phyloP scores from a whole-genome alignment of 2,113 vertebrate genomes.

The Melanostigma gelatinosum region DNA sequence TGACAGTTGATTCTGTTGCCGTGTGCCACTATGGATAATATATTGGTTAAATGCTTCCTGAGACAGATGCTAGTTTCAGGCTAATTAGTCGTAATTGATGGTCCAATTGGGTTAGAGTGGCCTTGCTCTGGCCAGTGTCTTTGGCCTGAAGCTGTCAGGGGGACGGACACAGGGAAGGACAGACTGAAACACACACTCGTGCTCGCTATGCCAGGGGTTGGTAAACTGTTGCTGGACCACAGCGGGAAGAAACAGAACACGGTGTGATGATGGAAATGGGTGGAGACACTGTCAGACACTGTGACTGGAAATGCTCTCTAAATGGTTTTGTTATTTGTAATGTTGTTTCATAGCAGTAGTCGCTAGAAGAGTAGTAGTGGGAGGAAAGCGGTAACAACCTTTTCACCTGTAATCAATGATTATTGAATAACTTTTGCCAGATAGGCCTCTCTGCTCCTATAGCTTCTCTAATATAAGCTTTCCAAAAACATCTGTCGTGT shows the following conservation, averaged over 20 bases:
- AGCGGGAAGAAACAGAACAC: conserved; percentile 47
- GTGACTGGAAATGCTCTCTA: neutral
- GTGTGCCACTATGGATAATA: conserved; percentile 76
- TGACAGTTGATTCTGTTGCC: conserved; percentile 80
- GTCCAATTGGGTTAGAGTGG: conserved; percentile 82
- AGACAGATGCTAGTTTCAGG: conserved; percentile 84
- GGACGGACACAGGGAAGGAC: conserved; percentile 31
- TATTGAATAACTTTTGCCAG: neutral
- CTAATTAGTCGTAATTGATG: conserved; percentile 84
- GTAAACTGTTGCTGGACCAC: conserved; percentile 40
- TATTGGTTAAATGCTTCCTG: conserved; percentile 85
- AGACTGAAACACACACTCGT: conserved; percentile 31
- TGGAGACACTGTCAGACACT: neutral
- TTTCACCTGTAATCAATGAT: neutral
- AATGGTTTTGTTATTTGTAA: neutral
- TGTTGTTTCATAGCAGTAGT: neutral
- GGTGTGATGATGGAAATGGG: conserved; percentile 37
- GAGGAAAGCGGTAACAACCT: neutral
- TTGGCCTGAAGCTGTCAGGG: conserved; percentile 63
- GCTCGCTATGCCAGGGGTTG: conserved; percentile 33
- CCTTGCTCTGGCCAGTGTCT: conserved; percentile 74
- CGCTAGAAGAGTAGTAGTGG: neutral
- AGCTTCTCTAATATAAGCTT: neutral
- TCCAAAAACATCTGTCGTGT: neutral
- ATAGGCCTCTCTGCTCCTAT: neutral